Base-by-base conservation (phyloP, 2,797 vertebrate genomes). In the Alauda arvensis region DNA sequence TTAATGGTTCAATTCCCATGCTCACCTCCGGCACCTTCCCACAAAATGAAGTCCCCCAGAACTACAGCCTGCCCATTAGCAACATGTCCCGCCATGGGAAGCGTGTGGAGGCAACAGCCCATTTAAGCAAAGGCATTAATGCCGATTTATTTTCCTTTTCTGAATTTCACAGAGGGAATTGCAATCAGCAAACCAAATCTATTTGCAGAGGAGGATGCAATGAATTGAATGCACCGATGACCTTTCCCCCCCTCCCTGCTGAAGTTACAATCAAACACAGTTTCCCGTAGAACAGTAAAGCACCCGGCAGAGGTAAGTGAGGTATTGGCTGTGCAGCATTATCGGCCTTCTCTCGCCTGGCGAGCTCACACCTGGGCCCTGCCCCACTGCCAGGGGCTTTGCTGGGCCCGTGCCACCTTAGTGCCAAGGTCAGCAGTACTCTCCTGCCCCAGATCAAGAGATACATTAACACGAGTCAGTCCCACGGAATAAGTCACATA, bases 381-480 rank as follows among this genome's bases (percentile, higher is more conserved):
- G 72, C 67, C 83, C 80, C 63, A 7, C 56, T 67, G 83, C 75
- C 79, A 68, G 55, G 81, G 52, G 53, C 67, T 90, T 60, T 1
- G 18, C 92, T 94, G 89, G 84, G 94, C 94, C 88, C 63, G 14
- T 74, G 93, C 90, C 92, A 97, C 97, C 52, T 93, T 97, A 98
- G 97, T 97, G 97, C 96, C 72, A 95, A 96, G 92, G 96, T 95
- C 94, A 96, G 94, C 94, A 92, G 92, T 78, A 87, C 79, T 95
- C 95, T 96, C 89, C 94, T 97, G 95, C 97, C 96, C 97, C 97
- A 95, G 96, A 94, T 97, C 96, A 96, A 97, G 85, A 97, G 97
- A 98, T 96, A 96, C 86, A 95, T 95, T 97, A 98, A 98, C 97
- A 98, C 96, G 96, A 97, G 97, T 93, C 96, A 97, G 96, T 97